These are phyloP conservation scores for Pollachius pollachius DNA, from an alignment of 2,113 vertebrate genomes.

Conservation along the genomic window DNA sequence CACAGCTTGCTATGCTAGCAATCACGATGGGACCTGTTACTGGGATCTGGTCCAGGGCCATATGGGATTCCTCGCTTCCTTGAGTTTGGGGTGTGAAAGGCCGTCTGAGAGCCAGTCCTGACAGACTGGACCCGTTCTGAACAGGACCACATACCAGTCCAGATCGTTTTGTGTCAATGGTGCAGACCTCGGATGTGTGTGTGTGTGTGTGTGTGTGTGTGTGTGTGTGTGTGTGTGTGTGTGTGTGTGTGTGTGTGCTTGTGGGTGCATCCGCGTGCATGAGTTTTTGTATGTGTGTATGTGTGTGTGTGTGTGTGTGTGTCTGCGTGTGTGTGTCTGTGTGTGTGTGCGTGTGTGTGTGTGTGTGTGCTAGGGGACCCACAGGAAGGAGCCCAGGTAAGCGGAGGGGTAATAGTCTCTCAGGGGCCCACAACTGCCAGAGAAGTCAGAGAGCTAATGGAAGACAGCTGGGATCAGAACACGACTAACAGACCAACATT, in stretches of 20 bases:
- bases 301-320: not conserved
- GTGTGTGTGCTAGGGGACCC: constrained; percentile 3
- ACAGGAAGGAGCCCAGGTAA: constrained; percentile 43
- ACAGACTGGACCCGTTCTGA: constrained; percentile 27
- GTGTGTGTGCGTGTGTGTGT: constrained; percentile 2
- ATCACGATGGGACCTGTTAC: constrained; percentile 38
- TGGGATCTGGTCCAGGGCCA: constrained; percentile 22
- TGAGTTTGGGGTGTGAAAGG: constrained; percentile 25
- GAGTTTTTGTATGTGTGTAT: not conserved
- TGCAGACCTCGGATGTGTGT: not conserved
- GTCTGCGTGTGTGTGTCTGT: not conserved
- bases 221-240: constrained; percentile 11
- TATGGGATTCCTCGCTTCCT: constrained; percentile 31
- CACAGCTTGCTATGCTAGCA: constrained; percentile 18
- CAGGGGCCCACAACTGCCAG: constrained; percentile 47
- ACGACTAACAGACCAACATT: constrained; percentile 32
- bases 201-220: constrained; percentile 17
- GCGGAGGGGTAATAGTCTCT: constrained; percentile 34
- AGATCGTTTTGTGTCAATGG: not conserved
- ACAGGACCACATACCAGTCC: not conserved
- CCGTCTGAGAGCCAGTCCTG: constrained; percentile 27
- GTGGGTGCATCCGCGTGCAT: not conserved
- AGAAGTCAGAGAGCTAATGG: constrained; percentile 49
- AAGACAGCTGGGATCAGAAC: constrained; percentile 59
- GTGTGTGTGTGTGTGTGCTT: not conserved